phyloP scores from a whole-genome alignment of 2,113 vertebrate species.

The Cynocephalus volans region DNA sequence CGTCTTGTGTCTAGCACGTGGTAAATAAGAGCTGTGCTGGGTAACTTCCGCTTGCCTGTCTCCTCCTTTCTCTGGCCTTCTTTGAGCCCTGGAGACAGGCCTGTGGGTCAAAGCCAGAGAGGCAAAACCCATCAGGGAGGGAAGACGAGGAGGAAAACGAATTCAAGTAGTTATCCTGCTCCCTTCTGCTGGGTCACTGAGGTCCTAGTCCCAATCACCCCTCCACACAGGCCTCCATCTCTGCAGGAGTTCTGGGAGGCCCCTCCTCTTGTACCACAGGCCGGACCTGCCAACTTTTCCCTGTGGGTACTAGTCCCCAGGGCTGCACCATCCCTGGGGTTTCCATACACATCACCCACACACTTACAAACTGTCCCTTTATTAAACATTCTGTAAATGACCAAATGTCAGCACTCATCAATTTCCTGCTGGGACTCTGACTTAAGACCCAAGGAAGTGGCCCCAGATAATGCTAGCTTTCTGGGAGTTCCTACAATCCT shows the following conservation, averaged over 20 bases:
- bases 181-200: not conserved
- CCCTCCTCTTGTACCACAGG: not conserved
- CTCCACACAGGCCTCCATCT: not conserved
- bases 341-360: not conserved
- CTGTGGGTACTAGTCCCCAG: not conserved
- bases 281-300: not conserved
- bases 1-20: not conserved
- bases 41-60: rapidly evolving
- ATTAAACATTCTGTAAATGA: not conserved
- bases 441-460: not conserved
- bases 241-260: not conserved
- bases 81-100: too few species aligned
- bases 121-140: not conserved
- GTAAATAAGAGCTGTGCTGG: not conserved
- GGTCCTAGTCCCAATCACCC: not conserved
- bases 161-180: not conserved
- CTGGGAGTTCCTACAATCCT: not conserved
- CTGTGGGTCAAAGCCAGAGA: too few species aligned
- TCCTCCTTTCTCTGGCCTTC: not conserved
- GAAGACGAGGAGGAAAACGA: not conserved
- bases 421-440: not conserved
- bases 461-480: not conserved
- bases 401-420: too few species aligned
- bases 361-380: not conserved
- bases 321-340: rapidly evolving